Base-by-base conservation (phyloP, 1,140 invertebrate species). In the Trialeurodes vaporariorum region DNA sequence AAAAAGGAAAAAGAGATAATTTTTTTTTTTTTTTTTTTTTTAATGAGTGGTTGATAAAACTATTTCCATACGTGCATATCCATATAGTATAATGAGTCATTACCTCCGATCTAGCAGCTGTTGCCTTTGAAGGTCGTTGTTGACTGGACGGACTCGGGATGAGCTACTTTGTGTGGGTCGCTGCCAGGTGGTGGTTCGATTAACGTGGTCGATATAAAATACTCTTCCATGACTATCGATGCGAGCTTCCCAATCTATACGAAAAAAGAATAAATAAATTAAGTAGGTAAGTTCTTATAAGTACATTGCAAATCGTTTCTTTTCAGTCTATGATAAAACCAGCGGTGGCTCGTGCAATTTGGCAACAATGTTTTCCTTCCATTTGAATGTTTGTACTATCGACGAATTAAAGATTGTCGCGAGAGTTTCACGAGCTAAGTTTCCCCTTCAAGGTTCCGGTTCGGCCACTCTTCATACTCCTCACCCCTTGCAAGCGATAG, bases 131-230 rank as follows among this genome's bases (percentile, higher is more conserved):
- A 85, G 80, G 76, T 86, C 86, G 69, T 83, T 88, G 68, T 77
- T 84, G 63, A 75, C 78, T 69, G 83, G 82, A 75, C 73, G 79
- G 73, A 75, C 80, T 70, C 72, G 80, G 1, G 78, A 79, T 13
- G 77, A 75, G 34, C 34, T 49, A 17, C 34, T 78, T 77, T 1
- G 80, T 79, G 72, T 81, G 0, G 93, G 93, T 61, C 91, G 80
- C 72, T 91, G 89, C 94, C 93, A 96, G 22, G 92, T 94, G 2
- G 93, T 96, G 17, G 89, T 94, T n/a, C 92, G 82, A 72, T 92
- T 93, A 1, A 92, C 83, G 75, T 96, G 93, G 79, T 96, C 92
- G 59, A 96, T 93, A 74, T 95, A 96, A 76, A 96, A 95, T 64
- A 95, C 88, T 60, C 93, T 82, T 0, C 93, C 93, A 74, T 95